A percentile compares a stretch with the other conserved stretches of the same genome.
phyloP scores from a whole-genome alignment of 2,888 invertebrate species.

The Abrostola triplasia region DNA sequence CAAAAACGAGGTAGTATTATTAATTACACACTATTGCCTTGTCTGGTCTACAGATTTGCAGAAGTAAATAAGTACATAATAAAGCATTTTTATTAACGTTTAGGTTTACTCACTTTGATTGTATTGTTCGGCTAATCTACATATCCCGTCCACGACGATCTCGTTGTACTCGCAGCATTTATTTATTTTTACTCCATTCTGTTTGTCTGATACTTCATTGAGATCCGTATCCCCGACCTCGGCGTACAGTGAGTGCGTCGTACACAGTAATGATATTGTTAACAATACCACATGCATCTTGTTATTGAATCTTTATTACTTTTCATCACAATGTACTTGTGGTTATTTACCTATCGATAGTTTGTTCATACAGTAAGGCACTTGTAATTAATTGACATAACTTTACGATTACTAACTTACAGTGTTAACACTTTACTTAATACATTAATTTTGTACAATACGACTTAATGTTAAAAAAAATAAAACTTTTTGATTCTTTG shows the following conservation, averaged over 20 bases:
- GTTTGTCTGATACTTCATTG: conserved; percentile 82
- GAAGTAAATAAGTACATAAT: not conserved
- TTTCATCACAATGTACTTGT: conserved; percentile 52
- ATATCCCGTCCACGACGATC: conserved; percentile 90
- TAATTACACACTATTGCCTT: not conserved
- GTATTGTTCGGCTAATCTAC: conserved; percentile 89
- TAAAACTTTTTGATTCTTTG: conserved; percentile 43
- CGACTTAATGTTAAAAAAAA: conserved; percentile 11
- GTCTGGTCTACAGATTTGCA: not conserved
- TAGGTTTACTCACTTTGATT: conserved; percentile 85
- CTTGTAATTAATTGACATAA: conserved; percentile 18
- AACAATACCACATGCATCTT: conserved; percentile 62
- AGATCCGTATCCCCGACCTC: conserved; percentile 78
- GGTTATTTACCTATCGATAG: conserved; percentile 30
- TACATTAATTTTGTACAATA: conserved; percentile 1
- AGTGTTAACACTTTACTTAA: conserved; percentile 18
- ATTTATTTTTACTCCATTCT: conserved; percentile 89
- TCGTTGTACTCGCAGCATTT: conserved; percentile 94
- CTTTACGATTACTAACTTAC: conserved; percentile 16
- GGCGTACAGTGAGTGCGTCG: conserved; percentile 55
- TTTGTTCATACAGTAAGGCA: conserved; percentile 45
- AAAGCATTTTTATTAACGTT: not conserved
- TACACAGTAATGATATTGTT: conserved; percentile 74
- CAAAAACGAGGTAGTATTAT: too few species aligned
- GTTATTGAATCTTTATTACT: conserved; percentile 40